phyloP scores from a whole-genome alignment of 2,797 vertebrate species.

The Sternotherus odoratus region DNA sequence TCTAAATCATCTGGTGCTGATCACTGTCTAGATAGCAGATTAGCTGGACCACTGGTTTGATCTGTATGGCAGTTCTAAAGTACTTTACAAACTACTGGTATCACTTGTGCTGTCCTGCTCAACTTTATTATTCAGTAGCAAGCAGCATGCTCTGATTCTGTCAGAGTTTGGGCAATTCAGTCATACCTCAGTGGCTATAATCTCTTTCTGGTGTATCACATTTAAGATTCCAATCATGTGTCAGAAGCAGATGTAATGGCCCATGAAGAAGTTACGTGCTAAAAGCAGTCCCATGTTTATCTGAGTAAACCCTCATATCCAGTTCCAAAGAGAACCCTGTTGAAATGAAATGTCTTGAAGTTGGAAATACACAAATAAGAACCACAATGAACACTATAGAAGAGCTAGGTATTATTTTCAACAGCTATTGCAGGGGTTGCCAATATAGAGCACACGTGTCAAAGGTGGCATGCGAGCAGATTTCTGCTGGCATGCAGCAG shows the following conservation, averaged over 20 bases:
- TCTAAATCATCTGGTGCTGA: background rate
- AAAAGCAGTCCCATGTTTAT: background rate
- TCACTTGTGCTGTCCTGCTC: background rate
- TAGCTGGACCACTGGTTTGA: background rate
- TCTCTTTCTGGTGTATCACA: background rate
- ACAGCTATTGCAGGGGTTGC: background rate
- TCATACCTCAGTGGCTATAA: background rate
- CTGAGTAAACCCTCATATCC: background rate
- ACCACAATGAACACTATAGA: background rate
- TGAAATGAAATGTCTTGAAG: background rate
- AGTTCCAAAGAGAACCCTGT: background rate
- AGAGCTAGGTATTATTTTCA: background rate
- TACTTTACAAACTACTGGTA: background rate
- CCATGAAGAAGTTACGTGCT: background rate
- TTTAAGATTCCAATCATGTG: background rate
- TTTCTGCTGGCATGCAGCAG: too few species aligned
- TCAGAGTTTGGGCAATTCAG: background rate
- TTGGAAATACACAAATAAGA: background rate
- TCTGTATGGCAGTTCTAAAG: background rate
- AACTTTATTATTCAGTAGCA: background rate
- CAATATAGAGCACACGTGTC: too few species aligned
- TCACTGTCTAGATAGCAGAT: background rate
- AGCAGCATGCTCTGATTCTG: background rate
- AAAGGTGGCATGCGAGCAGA: too few species aligned
- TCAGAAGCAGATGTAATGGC: background rate